A percentile compares a stretch with the other conserved stretches of the same genome.
These are phyloP conservation scores for Platycnemis pennipes DNA, from an alignment of 2,888 invertebrate species.

Conservation along the genomic window DNA sequence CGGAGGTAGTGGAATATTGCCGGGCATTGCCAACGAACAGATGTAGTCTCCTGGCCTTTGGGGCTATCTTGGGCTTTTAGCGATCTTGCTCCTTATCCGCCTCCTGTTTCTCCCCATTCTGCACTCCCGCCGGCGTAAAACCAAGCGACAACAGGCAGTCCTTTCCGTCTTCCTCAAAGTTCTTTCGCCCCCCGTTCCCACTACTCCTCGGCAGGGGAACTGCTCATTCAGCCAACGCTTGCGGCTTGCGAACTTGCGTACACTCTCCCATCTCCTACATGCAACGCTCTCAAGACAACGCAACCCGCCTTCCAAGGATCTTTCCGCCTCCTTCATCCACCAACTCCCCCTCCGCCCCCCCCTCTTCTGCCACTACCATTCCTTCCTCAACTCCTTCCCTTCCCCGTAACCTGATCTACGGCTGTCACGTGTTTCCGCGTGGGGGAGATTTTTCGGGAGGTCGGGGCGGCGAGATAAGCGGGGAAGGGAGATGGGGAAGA, in stretches of 20 bases:
- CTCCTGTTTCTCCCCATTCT: background rate
- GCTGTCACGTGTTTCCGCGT: conserved; percentile 19
- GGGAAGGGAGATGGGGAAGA: background rate
- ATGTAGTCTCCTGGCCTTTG: too few relatives aligned
- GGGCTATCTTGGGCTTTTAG: too few relatives aligned
- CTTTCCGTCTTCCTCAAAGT: background rate
- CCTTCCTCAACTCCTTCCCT: background rate
- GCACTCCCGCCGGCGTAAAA: background rate
- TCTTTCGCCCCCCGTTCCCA: background rate
- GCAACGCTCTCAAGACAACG: background rate
- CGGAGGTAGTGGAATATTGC: too few relatives aligned
- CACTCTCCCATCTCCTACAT: background rate
- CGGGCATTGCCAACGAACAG: too few relatives aligned
- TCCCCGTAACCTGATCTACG: conserved; percentile 13
- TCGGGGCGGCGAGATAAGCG: background rate
- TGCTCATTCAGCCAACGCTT: background rate
- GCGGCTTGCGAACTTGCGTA: background rate
- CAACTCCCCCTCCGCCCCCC: background rate
- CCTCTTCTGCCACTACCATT: background rate
- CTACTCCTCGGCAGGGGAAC: too few relatives aligned
- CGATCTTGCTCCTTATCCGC: too few relatives aligned
- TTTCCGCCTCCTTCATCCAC: background rate
- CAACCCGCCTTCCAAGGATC: background rate
- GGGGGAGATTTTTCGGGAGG: background rate
- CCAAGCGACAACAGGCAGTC: background rate